A percentile compares a stretch with the other conserved stretches of the same genome.
Evolutionary conservation across 2,113 vertebrate genomes (phyloP).

Genomic region (Dicerorhinus sumatrensis): DNA sequence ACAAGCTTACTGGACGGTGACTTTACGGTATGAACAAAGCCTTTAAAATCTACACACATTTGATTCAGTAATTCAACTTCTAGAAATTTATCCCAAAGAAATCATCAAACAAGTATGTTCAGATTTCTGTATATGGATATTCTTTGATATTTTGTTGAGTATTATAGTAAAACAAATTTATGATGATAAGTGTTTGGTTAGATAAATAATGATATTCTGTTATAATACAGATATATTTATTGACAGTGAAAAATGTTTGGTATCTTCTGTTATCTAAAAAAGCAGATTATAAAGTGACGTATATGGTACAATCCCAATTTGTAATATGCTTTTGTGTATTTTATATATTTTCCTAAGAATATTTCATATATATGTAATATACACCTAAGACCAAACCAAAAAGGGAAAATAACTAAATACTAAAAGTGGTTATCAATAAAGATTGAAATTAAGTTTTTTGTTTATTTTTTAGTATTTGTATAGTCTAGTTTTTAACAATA

Average conservation of each 20-base stretch:
- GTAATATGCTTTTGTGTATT: not conserved
- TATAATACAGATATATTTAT: not conserved
- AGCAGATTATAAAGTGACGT: conserved; percentile 19
- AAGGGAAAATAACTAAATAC: not conserved
- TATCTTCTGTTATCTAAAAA: not conserved
- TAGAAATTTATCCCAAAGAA: not conserved
- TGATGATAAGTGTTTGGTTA: not conserved
- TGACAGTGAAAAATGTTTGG: not conserved
- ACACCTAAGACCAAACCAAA: not conserved
- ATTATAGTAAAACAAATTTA: not conserved
- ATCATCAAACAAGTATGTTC: not conserved
- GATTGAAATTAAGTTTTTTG: not conserved
- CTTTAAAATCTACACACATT: not conserved
- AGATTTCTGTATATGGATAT: not conserved
- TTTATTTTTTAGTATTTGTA: not conserved
- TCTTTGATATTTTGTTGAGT: conserved; percentile 18
- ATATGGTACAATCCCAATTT: not conserved
- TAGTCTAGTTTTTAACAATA: not conserved
- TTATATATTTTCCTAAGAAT: conserved; percentile 8
- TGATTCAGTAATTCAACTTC: not conserved
- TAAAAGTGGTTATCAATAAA: not conserved
- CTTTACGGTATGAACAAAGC: not conserved
- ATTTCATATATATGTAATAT: not conserved
- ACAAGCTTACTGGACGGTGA: not conserved
- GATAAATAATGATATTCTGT: not conserved